Conservation (phyloP, 1,140 invertebrate genomes). For the Trinorchestia longiramus region DNA sequence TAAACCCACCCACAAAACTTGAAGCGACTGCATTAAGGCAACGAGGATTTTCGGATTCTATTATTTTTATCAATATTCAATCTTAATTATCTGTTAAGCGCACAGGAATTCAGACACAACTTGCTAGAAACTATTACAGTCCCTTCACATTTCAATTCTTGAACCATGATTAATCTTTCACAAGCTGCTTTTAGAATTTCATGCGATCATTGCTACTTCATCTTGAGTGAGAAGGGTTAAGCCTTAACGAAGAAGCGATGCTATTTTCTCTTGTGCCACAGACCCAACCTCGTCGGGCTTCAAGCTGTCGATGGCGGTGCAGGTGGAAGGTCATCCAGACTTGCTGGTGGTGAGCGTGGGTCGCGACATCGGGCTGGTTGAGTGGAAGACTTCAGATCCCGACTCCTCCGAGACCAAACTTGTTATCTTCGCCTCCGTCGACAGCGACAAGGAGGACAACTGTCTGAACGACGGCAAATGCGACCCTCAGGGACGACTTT, state of each 20-base stretch:
- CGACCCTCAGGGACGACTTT: conserved; percentile 25
- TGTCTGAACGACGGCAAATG: conserved; percentile 31
- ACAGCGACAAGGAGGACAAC: background rate
- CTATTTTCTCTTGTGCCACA: background rate
- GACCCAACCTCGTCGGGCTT: background rate
- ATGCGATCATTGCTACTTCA: background rate
- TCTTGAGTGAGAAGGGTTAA: background rate
- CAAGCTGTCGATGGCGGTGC: background rate
- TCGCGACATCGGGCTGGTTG: background rate
- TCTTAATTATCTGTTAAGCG: too few relatives aligned
- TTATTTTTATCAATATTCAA: too few relatives aligned
- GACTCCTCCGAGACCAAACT: background rate
- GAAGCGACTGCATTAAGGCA: too few relatives aligned
- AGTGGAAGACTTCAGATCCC: background rate
- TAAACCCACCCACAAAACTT: too few relatives aligned
- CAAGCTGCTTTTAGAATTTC: background rate
- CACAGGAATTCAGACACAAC: too few relatives aligned
- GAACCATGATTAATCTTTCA: background rate
- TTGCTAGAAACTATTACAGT: too few relatives aligned
- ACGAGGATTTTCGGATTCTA: too few relatives aligned
- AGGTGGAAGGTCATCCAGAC: conserved; percentile 72
- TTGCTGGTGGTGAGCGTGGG: conserved; percentile 66
- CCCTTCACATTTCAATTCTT: background rate
- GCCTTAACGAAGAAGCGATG: background rate
- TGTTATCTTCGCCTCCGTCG: background rate